Conservation (phyloP, 2,888 invertebrate species). For the Cataglyphis rosenhaueri region DNA sequence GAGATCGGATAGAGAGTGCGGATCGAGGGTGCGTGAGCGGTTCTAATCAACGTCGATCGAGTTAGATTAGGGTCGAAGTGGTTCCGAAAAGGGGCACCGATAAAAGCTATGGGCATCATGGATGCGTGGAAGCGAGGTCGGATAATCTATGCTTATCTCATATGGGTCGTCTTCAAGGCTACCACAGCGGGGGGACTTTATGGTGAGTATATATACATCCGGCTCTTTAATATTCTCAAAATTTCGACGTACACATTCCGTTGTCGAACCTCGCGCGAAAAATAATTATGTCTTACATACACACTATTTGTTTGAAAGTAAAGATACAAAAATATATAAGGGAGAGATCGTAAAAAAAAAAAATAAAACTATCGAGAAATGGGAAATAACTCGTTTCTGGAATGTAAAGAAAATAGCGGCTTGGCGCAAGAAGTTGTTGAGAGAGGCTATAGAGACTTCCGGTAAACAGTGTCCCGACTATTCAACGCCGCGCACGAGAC, state of each 20-base stretch:
- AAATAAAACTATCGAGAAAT: conserved; percentile 24
- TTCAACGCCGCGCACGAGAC: conserved; percentile 43
- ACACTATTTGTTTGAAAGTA: conserved; percentile 3
- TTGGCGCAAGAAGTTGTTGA: not conserved
- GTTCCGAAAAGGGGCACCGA: conserved; percentile 40
- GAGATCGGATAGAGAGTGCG: conserved; percentile 29
- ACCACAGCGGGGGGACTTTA: conserved; percentile 79
- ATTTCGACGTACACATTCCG: not conserved
- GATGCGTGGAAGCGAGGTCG: conserved; percentile 79
- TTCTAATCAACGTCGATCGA: conserved; percentile 62
- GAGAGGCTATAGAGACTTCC: conserved; percentile 39
- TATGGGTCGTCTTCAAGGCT: conserved; percentile 80
- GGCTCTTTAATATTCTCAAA: not conserved
- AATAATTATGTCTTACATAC: not conserved
- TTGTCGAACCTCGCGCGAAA: not conserved
- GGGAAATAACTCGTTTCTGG: conserved; percentile 22
- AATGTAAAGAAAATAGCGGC: conserved; percentile 14
- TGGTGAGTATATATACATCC: conserved; percentile 74
- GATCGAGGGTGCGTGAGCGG: conserved; percentile 32
- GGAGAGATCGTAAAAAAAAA: not conserved
- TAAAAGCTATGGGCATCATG: conserved; percentile 76
- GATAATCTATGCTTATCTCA: conserved; percentile 81
- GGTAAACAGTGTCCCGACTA: conserved; percentile 45
- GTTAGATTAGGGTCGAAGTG: conserved; percentile 60
- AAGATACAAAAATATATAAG: not conserved